Evolutionary conservation across 2,888 invertebrate genomes (phyloP), one percentile per base, ranked within the genome.

Genomic region (Sphecodes monilicornis): DNA sequence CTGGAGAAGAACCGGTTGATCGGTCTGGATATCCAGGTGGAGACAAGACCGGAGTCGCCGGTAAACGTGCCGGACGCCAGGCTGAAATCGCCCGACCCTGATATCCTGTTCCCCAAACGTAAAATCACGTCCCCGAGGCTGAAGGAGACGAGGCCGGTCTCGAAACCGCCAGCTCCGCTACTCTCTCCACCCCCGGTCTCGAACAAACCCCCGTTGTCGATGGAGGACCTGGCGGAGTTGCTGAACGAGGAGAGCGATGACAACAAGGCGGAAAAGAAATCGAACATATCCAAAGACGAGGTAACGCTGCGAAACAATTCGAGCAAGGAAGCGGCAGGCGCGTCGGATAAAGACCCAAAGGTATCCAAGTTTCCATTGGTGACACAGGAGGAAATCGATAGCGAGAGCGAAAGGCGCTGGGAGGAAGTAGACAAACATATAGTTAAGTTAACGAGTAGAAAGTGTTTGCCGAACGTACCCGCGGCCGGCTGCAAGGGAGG

Each of bases 141-240:
- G 0, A 90, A 89, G 41, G 85, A 87, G 10, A 26, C 50, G 3
- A 85, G 81, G 1, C 18, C 73, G 10, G 36, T 26, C 13, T n/a
- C 80, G 10, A 87, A 89, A 22, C 81, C 91, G 0, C 57, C 90
- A 0, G 86, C 82, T 0, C 90, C 92, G 4, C 75, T 93, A 16
- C 89, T 92, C 1, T 92, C 93, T 22, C 92, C 93, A 3, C 93
- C 92, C 3, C 91, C 92, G 0, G 90, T 92, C 1, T 90, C 91
- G 0, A 92, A 91, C 0, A 91, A 92, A 50, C 94, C 94, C 6
- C 94, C 94, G 2, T 86, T 95, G 5, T 93, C 94, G 2, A 91
- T 91, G 57, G 94, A 94, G 73, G 95, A 95, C 76, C 50, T 95
- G 36, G 93, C 93, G 1, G 93, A 93, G 66, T 86, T 94, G 18